Evolutionary conservation across 37 sponge, comb jelly and placozoan genomes (phyloP).

Genomic region (Diacarnus erythraeanus): DNA sequence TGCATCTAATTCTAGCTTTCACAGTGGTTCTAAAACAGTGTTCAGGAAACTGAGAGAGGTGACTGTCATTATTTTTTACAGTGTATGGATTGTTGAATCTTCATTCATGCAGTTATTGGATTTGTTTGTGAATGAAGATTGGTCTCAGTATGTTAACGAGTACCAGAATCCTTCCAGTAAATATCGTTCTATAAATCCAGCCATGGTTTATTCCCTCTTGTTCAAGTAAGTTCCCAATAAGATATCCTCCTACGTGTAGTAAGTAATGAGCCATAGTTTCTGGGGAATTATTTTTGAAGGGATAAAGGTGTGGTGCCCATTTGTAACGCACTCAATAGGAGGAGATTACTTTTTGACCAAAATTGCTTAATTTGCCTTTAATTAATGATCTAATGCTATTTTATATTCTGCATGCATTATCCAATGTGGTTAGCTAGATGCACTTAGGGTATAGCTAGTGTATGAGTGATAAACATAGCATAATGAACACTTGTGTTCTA

Average conservation of each 20-base stretch:
- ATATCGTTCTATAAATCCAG: constrained; percentile 62
- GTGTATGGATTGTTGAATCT: too few species aligned
- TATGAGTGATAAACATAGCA: too few species aligned
- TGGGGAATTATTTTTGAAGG: too few species aligned
- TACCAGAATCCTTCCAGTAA: constrained; percentile 26
- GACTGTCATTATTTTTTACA: neutral
- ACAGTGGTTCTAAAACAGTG: neutral
- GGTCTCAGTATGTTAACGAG: constrained; percentile 70
- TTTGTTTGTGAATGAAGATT: constrained; percentile 58
- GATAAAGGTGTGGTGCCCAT: neutral
- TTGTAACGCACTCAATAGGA: constrained; percentile 3
- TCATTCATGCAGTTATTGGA: constrained; percentile 43
- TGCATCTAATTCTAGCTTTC: neutral
- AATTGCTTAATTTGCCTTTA: too few species aligned
- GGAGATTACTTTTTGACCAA: too few species aligned
- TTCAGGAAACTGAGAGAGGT: constrained; percentile 16
- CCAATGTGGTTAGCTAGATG: too few species aligned
- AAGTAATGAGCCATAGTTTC: too few species aligned
- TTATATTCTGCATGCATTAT: too few species aligned
- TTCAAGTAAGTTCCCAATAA: constrained; percentile 49
- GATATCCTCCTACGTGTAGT: too few species aligned
- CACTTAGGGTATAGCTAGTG: too few species aligned
- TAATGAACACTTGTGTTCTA: too few species aligned
- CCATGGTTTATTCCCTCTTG: constrained; percentile 50
- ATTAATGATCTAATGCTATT: too few species aligned